These are phyloP conservation scores for Drosophila rhopaloa DNA, from an alignment of 1,140 invertebrate species.

Conservation along the genomic window DNA sequence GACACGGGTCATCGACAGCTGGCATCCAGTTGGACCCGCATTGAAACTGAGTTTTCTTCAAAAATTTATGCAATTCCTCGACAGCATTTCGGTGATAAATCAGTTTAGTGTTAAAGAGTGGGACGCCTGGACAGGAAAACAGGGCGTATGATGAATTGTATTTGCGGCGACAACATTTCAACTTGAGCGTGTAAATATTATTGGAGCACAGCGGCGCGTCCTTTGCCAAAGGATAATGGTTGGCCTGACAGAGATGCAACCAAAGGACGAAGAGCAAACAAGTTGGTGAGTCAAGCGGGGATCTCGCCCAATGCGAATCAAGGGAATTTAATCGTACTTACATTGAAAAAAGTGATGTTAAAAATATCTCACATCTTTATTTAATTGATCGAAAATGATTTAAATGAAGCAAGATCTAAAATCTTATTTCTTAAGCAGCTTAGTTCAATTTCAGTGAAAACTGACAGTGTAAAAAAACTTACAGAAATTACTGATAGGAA, in stretches of 20 bases:
- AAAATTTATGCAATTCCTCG: constrained; percentile 67
- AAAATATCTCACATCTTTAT: neutral
- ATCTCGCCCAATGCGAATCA: neutral
- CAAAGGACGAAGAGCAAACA: constrained; percentile 23
- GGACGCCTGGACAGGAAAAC: constrained; percentile 25
- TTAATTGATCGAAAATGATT: too few relatives aligned
- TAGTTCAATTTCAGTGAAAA: too few relatives aligned
- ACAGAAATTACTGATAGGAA: too few relatives aligned
- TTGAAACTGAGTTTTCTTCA: constrained; percentile 49
- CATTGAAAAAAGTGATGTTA: neutral
- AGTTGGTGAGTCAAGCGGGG: neutral
- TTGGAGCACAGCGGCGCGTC: constrained; percentile 48
- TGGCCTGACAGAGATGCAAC: constrained; percentile 42
- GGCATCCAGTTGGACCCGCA: constrained; percentile 43
- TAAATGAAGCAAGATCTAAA: too few relatives aligned
- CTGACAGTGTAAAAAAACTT: too few relatives aligned
- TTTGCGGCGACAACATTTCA: constrained; percentile 66
- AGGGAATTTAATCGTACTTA: constrained; percentile 27
- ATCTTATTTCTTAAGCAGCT: too few relatives aligned
- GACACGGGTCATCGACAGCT: constrained; percentile 39
- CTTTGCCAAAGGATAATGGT: constrained; percentile 52
- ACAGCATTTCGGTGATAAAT: constrained; percentile 66
- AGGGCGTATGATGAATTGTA: constrained; percentile 69
- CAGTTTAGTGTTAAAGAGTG: constrained; percentile 59
- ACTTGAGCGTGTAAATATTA: constrained; percentile 72